These are phyloP conservation scores for Saiga tatarica DNA, from an alignment of 2,113 vertebrate species.

Conservation along the genomic window DNA sequence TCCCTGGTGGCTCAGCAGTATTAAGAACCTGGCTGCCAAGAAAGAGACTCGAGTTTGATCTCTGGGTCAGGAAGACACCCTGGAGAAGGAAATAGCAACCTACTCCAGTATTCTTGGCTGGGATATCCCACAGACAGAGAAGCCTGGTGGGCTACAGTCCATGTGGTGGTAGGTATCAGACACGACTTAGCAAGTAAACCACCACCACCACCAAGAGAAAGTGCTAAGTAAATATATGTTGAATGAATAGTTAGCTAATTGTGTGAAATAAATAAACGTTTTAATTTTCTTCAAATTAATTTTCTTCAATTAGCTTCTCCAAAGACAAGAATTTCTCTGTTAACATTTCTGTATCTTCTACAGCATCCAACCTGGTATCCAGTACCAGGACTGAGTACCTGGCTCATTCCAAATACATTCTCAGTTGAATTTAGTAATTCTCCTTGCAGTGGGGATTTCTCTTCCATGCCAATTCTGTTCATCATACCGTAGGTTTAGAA, in stretches of 20 bases:
- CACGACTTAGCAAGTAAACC: neutral
- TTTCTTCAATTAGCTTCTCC: neutral
- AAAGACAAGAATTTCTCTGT: constrained; percentile 35
- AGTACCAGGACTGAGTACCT: neutral
- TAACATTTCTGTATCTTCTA: neutral
- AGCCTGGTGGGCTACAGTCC: neutral
- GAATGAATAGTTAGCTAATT: neutral
- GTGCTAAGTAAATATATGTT: neutral
- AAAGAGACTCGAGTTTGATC: neutral
- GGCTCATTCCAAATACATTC: neutral
- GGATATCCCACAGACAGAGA: neutral
- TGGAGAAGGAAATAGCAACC: neutral
- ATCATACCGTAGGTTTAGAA: constrained; percentile 15
- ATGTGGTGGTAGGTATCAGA: neutral
- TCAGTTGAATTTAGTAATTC: constrained; percentile 23
- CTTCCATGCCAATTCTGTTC: neutral
- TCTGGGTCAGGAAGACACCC: neutral
- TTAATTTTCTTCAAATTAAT: neutral
- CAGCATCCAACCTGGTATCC: neutral
- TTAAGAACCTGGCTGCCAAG: neutral
- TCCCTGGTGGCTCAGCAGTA: neutral
- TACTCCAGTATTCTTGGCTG: neutral
- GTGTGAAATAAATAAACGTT: neutral
- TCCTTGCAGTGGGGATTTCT: neutral
- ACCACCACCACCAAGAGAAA: neutral